Conservation (phyloP, 2,113 vertebrate species). For the Salvator merianae region DNA sequence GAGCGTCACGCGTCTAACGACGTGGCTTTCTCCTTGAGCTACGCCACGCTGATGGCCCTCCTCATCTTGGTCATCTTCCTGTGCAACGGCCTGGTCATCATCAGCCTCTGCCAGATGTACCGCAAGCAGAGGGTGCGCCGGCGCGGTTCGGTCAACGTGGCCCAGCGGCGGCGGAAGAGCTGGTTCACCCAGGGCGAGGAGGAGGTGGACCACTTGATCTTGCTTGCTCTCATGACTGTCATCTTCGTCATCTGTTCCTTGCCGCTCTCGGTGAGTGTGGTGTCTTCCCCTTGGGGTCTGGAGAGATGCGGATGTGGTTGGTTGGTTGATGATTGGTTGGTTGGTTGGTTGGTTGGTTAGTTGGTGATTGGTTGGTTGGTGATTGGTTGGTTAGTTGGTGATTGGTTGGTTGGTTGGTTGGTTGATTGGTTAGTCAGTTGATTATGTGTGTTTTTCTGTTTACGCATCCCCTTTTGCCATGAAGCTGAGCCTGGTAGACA, state of each 20-base stretch:
- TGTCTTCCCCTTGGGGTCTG: fast-evolving
- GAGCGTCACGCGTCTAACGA: constrained; percentile 15
- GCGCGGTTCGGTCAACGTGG: constrained; percentile 67
- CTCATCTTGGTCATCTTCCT: constrained; percentile 81
- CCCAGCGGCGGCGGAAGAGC: constrained; percentile 62
- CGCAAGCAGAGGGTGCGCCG: constrained; percentile 75
- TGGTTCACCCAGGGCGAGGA: constrained; percentile 80
- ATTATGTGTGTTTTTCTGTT: too few species aligned
- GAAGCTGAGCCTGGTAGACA: too few species aligned
- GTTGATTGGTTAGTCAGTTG: too few species aligned
- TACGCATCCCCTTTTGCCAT: too few species aligned
- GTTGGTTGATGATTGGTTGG: too few species aligned
- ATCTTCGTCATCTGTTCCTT: constrained; percentile 88
- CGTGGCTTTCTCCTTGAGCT: constrained; percentile 84
- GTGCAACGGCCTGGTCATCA: constrained; percentile 86
- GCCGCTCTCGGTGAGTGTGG: constrained; percentile 85
- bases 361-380: too few species aligned
- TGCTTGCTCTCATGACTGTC: constrained; percentile 84
- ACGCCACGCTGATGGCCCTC: constrained; percentile 81
- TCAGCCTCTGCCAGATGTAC: constrained; percentile 88
- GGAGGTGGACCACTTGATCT: constrained; percentile 85
- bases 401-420: too few species aligned
- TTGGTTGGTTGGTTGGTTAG: too few species aligned
- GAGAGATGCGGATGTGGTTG: too few species aligned
- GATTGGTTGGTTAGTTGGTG: too few species aligned